Percentiles rank a stretch among this genome's conserved stretches.
These are phyloP conservation scores for Littorina saxatilis DNA, from an alignment of 1,140 invertebrate species.

Conservation along the genomic window DNA sequence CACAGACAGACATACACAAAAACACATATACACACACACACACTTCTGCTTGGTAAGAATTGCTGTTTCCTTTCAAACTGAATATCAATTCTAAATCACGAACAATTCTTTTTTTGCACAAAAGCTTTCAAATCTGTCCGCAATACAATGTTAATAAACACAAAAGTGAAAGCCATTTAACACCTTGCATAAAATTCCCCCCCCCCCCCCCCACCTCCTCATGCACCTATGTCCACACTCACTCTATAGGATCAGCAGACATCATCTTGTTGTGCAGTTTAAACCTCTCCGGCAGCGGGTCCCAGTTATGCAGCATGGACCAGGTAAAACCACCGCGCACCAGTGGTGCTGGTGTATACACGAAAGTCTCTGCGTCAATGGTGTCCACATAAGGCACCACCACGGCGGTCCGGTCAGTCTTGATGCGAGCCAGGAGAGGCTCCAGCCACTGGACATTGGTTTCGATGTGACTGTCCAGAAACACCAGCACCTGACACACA, in stretches of 20 bases:
- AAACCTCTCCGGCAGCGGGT: conserved; percentile 50
- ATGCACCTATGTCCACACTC: too few species aligned
- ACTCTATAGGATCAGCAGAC: conserved; percentile 51
- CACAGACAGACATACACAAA: too few species aligned
- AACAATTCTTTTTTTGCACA: too few species aligned
- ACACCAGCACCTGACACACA: conserved; percentile 89
- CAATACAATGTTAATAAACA: too few species aligned
- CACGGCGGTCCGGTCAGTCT: conserved; percentile 87
- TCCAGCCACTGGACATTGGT: conserved; percentile 96
- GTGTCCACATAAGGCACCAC: conserved; percentile 95
- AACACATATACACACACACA: too few species aligned
- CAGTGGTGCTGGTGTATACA: conserved; percentile 42
- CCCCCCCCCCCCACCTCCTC: too few species aligned
- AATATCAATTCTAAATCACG: too few species aligned
- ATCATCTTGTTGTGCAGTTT: not conserved
- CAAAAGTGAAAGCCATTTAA: too few species aligned
- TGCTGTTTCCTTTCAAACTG: too few species aligned
- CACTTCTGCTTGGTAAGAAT: too few species aligned
- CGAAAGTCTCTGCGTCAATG: conserved; percentile 93
- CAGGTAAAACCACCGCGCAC: conserved; percentile 64
- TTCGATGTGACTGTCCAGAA: conserved; percentile 97
- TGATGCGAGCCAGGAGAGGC: conserved; percentile 93
- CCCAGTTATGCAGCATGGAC: conserved; percentile 66
- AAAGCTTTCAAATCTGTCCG: too few species aligned
- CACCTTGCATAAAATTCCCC: too few species aligned